Conservation (phyloP, 2,888 invertebrate genomes). For the Cataglyphis altisquamis region DNA sequence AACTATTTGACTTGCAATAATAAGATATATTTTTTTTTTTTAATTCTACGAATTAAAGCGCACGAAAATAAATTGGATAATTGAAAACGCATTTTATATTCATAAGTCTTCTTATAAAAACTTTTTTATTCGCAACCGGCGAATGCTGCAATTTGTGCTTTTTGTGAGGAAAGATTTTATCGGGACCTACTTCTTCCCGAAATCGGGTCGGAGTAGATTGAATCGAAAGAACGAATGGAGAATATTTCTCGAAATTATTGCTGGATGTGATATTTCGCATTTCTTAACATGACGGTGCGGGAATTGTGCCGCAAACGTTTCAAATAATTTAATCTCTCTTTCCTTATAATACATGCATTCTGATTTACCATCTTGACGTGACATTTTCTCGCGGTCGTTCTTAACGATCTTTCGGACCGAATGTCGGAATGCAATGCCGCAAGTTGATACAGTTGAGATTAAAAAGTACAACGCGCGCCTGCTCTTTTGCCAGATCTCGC, state of each 20-base stretch:
- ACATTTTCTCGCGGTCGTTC: slow-evolving; percentile 48
- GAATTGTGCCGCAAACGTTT: slow-evolving; percentile 16
- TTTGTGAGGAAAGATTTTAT: slow-evolving; percentile 24
- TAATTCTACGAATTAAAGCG: background rate
- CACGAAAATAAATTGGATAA: slow-evolving; percentile 36
- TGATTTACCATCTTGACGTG: slow-evolving; percentile 4
- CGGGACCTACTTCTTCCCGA: slow-evolving; percentile 16
- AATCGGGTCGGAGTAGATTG: slow-evolving; percentile 25
- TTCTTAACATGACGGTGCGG: background rate
- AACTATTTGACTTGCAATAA: background rate
- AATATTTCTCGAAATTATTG: slow-evolving; percentile 34
- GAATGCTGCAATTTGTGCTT: slow-evolving; percentile 17
- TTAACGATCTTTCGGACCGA: background rate
- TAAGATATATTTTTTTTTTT: background rate
- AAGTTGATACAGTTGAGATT: slow-evolving; percentile 74
- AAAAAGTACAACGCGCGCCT: slow-evolving; percentile 69
- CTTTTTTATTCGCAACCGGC: slow-evolving; percentile 29
- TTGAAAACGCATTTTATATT: slow-evolving; percentile 26
- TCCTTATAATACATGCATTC: background rate
- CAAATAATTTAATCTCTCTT: slow-evolving; percentile 47
- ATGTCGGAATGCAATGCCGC: slow-evolving; percentile 38
- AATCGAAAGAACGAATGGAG: slow-evolving; percentile 11
- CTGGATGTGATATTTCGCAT: background rate
- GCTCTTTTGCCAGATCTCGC: slow-evolving; percentile 27
- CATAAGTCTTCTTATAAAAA: slow-evolving; percentile 33